A percentile compares a stretch with the other conserved stretches of the same genome.
Evolutionary conservation across 2,113 vertebrate species (phyloP).

Genomic region (Proterorhinus semilunaris): DNA sequence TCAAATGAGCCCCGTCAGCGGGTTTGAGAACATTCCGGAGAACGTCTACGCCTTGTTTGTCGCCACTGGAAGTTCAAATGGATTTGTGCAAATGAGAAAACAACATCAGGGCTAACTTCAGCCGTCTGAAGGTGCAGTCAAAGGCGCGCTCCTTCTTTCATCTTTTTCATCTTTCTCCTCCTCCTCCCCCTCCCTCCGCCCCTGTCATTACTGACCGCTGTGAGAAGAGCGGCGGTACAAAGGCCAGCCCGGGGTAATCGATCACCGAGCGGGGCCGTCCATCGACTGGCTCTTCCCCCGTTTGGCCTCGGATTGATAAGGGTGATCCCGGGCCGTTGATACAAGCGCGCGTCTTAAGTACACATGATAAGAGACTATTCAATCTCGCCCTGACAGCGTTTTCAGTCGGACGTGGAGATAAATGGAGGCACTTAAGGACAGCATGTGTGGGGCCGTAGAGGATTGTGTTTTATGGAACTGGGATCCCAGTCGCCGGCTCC

Average conservation of each 20-base stretch:
- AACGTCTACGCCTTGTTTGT: slow-evolving; percentile 18
- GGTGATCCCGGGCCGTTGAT: slow-evolving; percentile 45
- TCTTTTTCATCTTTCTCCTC: slow-evolving; percentile 45
- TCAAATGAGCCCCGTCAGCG: background rate
- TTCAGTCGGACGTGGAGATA: slow-evolving; percentile 23
- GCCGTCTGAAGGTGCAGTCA: slow-evolving; percentile 66
- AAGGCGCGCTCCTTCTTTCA: slow-evolving; percentile 65
- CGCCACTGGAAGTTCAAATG: slow-evolving; percentile 40
- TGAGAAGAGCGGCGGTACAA: slow-evolving; percentile 65
- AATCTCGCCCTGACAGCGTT: slow-evolving; percentile 26
- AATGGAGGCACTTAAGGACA: slow-evolving; percentile 9
- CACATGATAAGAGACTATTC: slow-evolving; percentile 29
- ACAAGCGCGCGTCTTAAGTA: slow-evolving; percentile 28
- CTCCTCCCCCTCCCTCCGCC: slow-evolving; percentile 34
- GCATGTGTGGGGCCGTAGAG: background rate
- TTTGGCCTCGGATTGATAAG: slow-evolving; percentile 61
- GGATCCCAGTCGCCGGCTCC: background rate
- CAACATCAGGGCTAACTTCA: slow-evolving; percentile 60
- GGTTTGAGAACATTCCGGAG: slow-evolving; percentile 8
- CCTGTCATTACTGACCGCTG: slow-evolving; percentile 63
- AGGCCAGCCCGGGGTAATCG: slow-evolving; percentile 61
- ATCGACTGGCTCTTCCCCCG: slow-evolving; percentile 62
- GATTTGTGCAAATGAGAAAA: slow-evolving; percentile 63
- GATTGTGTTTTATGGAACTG: background rate
- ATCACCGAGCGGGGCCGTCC: slow-evolving; percentile 60